Evolutionary conservation across 2,113 vertebrate genomes (phyloP), one percentile per base, ranked within the genome.

Genomic region (Aspidoscelis tigris): DNA sequence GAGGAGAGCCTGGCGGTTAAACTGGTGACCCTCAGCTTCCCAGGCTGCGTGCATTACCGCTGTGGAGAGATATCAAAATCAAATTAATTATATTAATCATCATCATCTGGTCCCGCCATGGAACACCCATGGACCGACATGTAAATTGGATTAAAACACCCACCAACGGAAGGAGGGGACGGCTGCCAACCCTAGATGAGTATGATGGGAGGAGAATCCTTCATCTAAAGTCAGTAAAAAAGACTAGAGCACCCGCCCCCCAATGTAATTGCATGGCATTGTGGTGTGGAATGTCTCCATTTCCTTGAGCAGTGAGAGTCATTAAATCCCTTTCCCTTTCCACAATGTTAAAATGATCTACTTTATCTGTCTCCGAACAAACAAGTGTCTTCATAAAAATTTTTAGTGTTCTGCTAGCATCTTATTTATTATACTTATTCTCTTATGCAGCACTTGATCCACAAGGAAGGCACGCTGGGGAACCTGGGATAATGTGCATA

Each of bases 341-440:
- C 26, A 21, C 72, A 33, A 26, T 21, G 55, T 74, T 74, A 64
- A 82, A 74, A 82, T 82, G 71, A 82, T 82, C 70, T 74, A 76
- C 71, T 75, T 76, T 47, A 7, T 66, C 58, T 83, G 72, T 66
- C 72, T 11, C n/a, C 41, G 10, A 21, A 43, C 58, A 66, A 83
- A 50, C 81, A 33, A 44, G 80, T 64, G 70, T 73, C 71, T 75
- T 33, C 41, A 20, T 75, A 82, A 73, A 73, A 50, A 2, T 33
- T 47, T 75, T 83, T 65, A 75, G 72, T 66, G 26, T 50, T 50
- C 72, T n/a, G 24, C 81, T 61, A 74, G 39, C 22, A 3, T 75
- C 61, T 76, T 83, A 66, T 75, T 75, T 66, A 76, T 83, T 66
- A 14, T 24, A 22, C 58, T 20, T 83, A 83, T 65, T 65, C 58